Evolutionary conservation across 2,113 vertebrate genomes (phyloP).

Genomic region (Psilopogon haemacephalus): DNA sequence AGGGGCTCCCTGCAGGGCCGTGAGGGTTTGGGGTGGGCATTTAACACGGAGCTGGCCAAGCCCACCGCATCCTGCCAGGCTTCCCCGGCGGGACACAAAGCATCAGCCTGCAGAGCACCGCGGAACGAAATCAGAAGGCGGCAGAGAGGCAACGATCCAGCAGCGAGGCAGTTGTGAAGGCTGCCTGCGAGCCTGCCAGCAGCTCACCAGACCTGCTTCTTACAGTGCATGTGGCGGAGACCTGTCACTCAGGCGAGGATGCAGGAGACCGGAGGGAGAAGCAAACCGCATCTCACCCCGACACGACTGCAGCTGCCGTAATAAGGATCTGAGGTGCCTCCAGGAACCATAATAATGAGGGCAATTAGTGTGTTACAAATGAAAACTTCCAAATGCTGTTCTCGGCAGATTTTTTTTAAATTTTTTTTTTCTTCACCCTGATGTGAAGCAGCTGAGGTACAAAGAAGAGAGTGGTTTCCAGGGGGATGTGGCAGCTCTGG

Average conservation of each 20-base stretch:
- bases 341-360: conserved; percentile 54
- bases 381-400: not conserved
- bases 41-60: not conserved
- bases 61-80: not conserved
- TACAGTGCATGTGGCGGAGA: not conserved
- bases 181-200: not conserved
- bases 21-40: not conserved
- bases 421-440: not conserved
- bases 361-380: conserved; percentile 7
- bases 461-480: not conserved
- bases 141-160: not conserved
- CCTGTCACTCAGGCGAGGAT: not conserved
- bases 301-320: not conserved
- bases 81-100: not conserved
- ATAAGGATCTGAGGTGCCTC: conserved; percentile 7
- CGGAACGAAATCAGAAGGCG: not conserved
- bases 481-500: not conserved
- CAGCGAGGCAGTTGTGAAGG: not conserved
- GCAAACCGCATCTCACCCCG: not conserved
- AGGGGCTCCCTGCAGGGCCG: not conserved
- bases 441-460: not conserved
- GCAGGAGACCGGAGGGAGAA: not conserved
- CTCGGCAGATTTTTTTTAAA: not conserved
- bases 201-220: not conserved
- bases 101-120: not conserved